phyloP scores from a whole-genome alignment of 92 coral and sea anemone species.

The Porites divaricata region DNA sequence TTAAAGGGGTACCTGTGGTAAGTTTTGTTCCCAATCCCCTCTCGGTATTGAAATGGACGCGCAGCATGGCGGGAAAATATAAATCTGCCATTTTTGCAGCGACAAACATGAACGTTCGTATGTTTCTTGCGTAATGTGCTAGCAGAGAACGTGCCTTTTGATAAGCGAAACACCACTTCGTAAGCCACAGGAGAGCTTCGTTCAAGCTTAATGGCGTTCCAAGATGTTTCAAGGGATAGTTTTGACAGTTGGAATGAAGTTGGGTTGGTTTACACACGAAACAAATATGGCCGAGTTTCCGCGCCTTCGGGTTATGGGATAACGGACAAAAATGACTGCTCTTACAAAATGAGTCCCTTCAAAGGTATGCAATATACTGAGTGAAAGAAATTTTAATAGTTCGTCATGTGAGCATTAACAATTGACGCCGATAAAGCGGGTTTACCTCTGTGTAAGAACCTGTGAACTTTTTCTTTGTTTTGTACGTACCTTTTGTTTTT shows the following conservation, averaged over 20 bases:
- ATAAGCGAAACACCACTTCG: too few relatives aligned
- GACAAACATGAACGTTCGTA: too few relatives aligned
- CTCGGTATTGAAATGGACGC: slow-evolving; percentile 7
- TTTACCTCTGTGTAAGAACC: too few relatives aligned
- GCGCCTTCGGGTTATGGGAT: slow-evolving; percentile 77
- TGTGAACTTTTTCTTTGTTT: too few relatives aligned
- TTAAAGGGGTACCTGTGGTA: not conserved
- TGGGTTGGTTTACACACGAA: slow-evolving; percentile 85
- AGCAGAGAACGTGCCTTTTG: too few relatives aligned
- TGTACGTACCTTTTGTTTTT: too few relatives aligned
- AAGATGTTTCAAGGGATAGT: slow-evolving; percentile 21
- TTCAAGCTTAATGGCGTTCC: slow-evolving; percentile 39
- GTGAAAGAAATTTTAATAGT: not conserved
- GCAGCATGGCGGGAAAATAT: slow-evolving; percentile 47
- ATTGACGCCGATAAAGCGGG: too few relatives aligned
- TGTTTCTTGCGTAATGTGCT: not conserved
- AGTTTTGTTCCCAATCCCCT: not conserved
- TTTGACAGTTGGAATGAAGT: slow-evolving; percentile 63
- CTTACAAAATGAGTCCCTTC: not conserved
- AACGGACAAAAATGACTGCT: not conserved
- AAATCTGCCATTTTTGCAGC: too few relatives aligned
- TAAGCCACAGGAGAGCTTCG: not conserved
- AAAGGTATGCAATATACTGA: slow-evolving; percentile 16
- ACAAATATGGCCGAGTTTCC: slow-evolving; percentile 85
- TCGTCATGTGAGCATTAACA: too few relatives aligned